Percentiles rank a stretch among this genome's conserved stretches.
Conservation (phyloP, 2,113 vertebrate species). For the Embiotoca jacksoni region DNA sequence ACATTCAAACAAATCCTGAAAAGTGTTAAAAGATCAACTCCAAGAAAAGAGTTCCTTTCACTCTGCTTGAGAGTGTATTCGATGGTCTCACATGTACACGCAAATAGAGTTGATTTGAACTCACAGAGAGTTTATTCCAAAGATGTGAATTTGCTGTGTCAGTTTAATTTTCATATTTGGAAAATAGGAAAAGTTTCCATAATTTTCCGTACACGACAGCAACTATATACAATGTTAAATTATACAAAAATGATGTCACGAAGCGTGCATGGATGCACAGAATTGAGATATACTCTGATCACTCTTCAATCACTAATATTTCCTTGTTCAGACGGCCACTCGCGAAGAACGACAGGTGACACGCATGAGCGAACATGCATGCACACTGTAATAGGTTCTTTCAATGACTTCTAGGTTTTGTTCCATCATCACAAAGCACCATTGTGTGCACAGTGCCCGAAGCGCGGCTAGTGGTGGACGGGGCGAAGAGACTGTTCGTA, state of each 20-base stretch:
- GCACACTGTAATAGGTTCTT: constrained; percentile 38
- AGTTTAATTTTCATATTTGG: background rate
- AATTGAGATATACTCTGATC: background rate
- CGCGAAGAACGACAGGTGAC: constrained; percentile 12
- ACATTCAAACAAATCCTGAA: too few species aligned
- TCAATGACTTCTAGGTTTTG: constrained; percentile 56
- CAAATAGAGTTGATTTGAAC: too few species aligned
- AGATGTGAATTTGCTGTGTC: too few species aligned
- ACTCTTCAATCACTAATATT: constrained; percentile 38
- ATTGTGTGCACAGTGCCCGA: constrained; percentile 31
- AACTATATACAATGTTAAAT: background rate
- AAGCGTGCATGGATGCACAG: background rate
- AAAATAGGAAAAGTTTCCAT: background rate
- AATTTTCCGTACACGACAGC: background rate
- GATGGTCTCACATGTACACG: too few species aligned
- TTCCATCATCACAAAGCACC: constrained; percentile 46
- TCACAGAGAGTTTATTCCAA: too few species aligned
- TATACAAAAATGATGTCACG: background rate
- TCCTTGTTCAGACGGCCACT: background rate
- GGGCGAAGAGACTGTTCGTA: constrained; percentile 40
- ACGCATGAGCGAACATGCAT: constrained; percentile 48
- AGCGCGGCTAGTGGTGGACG: constrained; percentile 23
- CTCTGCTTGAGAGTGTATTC: too few species aligned
- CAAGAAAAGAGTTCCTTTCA: too few species aligned
- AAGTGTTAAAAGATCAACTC: too few species aligned